A percentile compares a stretch with the other conserved stretches of the same genome.
Conservation (phyloP, 2,797 vertebrate species). For the Jordanella pulchra region DNA sequence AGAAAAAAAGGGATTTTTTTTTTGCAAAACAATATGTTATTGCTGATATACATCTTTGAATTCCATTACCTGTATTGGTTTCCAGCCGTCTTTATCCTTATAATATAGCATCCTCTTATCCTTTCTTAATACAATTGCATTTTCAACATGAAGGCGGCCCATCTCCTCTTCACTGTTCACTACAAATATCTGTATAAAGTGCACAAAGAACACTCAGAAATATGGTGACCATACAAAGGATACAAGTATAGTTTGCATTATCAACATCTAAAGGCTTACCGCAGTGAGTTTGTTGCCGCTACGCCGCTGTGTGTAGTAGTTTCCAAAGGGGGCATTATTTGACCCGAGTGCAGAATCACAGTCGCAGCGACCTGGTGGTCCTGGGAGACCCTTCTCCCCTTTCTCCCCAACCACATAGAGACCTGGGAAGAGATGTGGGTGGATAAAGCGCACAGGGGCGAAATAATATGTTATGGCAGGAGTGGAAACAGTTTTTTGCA, state of each 20-base stretch:
- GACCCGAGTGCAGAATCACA: constrained; percentile 77
- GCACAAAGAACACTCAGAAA: background rate
- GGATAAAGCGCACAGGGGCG: background rate
- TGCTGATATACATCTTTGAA: background rate
- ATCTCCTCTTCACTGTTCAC: constrained; percentile 92
- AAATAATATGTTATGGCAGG: background rate
- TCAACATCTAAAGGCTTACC: constrained; percentile 72
- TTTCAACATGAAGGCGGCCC: constrained; percentile 82
- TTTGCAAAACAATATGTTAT: background rate
- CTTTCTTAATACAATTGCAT: constrained; percentile 92
- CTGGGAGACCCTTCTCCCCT: constrained; percentile 89
- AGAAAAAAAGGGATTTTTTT: background rate
- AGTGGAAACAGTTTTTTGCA: background rate
- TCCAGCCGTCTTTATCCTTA: constrained; percentile 92
- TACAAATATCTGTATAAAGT: constrained; percentile 88
- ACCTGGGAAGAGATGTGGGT: constrained; percentile 69
- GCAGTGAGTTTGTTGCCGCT: constrained; percentile 83
- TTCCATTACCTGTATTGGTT: constrained; percentile 89
- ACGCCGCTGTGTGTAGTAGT: constrained; percentile 78
- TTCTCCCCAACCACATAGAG: constrained; percentile 89
- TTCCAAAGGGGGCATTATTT: constrained; percentile 82
- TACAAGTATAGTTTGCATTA: background rate
- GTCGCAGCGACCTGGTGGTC: constrained; percentile 87
- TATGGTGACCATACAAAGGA: background rate
- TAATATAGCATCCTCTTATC: constrained; percentile 95